Evolutionary conservation across 2,113 vertebrate genomes (phyloP), one percentile per base, ranked within the genome.

Genomic region (Sturnus vulgaris): DNA sequence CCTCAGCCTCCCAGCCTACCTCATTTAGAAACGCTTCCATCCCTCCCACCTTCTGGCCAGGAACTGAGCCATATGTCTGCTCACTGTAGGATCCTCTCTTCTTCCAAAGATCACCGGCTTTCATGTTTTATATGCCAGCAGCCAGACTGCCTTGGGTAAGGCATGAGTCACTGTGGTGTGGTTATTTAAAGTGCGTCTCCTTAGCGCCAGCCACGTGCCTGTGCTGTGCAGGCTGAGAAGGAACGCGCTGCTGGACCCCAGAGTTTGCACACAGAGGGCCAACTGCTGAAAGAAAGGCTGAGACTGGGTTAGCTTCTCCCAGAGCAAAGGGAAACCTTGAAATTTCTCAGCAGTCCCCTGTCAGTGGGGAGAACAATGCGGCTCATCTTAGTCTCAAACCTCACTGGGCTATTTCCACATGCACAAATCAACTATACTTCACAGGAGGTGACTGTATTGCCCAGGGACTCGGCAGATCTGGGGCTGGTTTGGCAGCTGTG

Each of bases 111-210:
- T 94, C 91, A 91, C 76, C 4, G 52, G 66, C 86, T 47, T 76
- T 91, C 88, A 82, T 85, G 94, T 57, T 90, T 78, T 65, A 13
- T 31, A 49, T 10, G 77, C 93, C 92, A 94, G 86, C 83, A 96
- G 90, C 66, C 94, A 96, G 95, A 86, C 92, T 69, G 79, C 85
- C 80, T 71, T 66, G 76, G 82, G 88, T 91, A 72, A 86, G 55
- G 90, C 82, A 93, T 97, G 96, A 97, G 89, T 97, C 96, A 96
- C 19, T 24, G 52, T 78, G 76, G 46, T 93, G 69, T 6, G 2
- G 85, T 92, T 94, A 95, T 95, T 96, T 96, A 94, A 96, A 93
- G 93, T 33, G 78, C 77, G 90, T 90, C 87, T 94, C 76, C 93
- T 77, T 89, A 95, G 94, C 5, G 1, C 71, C 15, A 70, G 82